These are phyloP conservation scores for Scartelaos histophorus DNA, from an alignment of 2,113 vertebrate genomes.

Conservation along the genomic window DNA sequence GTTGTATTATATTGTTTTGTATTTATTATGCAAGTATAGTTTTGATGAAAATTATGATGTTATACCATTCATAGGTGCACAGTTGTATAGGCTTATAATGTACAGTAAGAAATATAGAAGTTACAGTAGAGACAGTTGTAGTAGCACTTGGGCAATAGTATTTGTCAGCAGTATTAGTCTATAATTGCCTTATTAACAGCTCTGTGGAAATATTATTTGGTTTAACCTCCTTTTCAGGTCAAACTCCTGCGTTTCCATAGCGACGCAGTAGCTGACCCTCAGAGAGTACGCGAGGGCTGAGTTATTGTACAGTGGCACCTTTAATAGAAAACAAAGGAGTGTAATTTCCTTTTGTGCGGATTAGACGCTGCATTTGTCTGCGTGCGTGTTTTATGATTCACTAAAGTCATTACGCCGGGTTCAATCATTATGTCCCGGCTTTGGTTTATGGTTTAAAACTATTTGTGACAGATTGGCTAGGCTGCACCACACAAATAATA, in stretches of 20 bases:
- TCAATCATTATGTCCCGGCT: background rate
- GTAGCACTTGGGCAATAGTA: too few species aligned
- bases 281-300: conserved; percentile 38
- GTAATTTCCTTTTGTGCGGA: conserved; percentile 28
- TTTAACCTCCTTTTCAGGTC: conserved; percentile 45
- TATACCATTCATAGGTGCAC: too few species aligned
- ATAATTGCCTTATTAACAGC: too few species aligned
- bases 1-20: too few species aligned
- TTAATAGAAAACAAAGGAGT: conserved; percentile 57
- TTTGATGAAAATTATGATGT: too few species aligned
- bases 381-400: conserved; percentile 6
- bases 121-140: too few species aligned
- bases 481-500: background rate
- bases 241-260: conserved; percentile 66
- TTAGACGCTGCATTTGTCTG: conserved; percentile 20
- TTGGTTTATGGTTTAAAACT: background rate
- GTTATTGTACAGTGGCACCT: conserved; percentile 54
- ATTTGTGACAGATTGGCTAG: background rate
- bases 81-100: too few species aligned
- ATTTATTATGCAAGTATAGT: too few species aligned
- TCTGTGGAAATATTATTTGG: background rate
- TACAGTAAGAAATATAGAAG: too few species aligned
- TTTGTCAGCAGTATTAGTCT: too few species aligned
- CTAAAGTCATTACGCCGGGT: background rate
- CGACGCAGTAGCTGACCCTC: conserved; percentile 58